Evolutionary conservation across 1,140 invertebrate genomes (phyloP).

Genomic region (Monomorium pharaonis): DNA sequence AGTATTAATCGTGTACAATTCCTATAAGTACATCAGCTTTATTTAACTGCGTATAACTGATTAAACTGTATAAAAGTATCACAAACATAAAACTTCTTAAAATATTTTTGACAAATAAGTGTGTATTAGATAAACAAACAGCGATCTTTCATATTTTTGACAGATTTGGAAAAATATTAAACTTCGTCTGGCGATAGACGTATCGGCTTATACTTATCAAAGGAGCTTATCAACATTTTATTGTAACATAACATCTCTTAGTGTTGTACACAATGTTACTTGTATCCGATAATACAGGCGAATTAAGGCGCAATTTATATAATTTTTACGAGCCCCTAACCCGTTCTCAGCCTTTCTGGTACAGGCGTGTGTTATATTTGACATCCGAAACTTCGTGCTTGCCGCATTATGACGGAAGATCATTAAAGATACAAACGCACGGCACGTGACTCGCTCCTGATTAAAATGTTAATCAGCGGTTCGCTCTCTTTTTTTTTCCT

Average conservation of each 20-base stretch:
- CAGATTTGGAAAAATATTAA: background rate
- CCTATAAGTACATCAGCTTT: background rate
- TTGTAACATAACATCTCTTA: background rate
- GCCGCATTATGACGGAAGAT: conserved; percentile 62
- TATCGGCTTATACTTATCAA: background rate
- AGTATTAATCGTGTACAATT: background rate
- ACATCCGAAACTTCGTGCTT: conserved; percentile 49
- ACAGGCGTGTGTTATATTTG: conserved; percentile 50
- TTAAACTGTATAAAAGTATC: background rate
- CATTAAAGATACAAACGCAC: conserved; percentile 67
- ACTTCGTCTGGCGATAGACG: background rate
- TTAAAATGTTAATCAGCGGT: conserved; percentile 84
- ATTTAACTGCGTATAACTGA: background rate
- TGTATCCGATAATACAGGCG: background rate
- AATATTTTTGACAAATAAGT: background rate
- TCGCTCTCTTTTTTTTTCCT: conserved; percentile 50
- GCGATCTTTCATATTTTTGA: background rate
- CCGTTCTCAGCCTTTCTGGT: background rate
- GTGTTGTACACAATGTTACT: background rate
- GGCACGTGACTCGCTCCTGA: conserved; percentile 82
- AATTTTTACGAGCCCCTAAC: background rate
- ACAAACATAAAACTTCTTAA: background rate
- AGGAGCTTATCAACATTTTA: background rate
- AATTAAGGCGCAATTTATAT: background rate
- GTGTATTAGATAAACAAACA: background rate